A percentile compares a stretch with the other conserved stretches of the same genome.
phyloP scores from a whole-genome alignment of 1,140 invertebrate species.

The Oncopodura yosiiana region DNA sequence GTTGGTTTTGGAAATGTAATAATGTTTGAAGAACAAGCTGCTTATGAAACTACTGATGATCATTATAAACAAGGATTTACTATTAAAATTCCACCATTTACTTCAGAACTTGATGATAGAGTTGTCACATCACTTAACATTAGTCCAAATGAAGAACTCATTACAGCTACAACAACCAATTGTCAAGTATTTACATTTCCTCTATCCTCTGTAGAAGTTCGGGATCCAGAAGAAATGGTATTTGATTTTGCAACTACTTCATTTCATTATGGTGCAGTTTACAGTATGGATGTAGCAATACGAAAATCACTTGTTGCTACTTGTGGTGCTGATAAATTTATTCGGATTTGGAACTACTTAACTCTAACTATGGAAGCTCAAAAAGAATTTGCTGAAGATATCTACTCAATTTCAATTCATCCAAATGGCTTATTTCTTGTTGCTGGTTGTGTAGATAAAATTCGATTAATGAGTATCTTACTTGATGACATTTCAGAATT shows the following conservation, averaged over 20 bases:
- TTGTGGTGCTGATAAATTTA: constrained; percentile 63
- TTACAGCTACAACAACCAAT: constrained; percentile 42
- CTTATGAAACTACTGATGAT: constrained; percentile 36
- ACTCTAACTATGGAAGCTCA: constrained; percentile 62
- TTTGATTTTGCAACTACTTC: constrained; percentile 54
- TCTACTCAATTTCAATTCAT: constrained; percentile 67
- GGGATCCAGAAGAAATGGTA: constrained; percentile 38
- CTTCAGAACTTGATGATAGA: constrained; percentile 25
- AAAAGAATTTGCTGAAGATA: constrained; percentile 70
- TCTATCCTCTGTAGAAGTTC: constrained; percentile 42
- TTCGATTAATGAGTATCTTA: constrained; percentile 71
- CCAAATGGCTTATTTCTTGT: constrained; percentile 71
- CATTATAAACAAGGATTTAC: constrained; percentile 28
- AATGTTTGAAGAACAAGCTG: constrained; percentile 55
- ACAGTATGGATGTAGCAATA: constrained; percentile 65
- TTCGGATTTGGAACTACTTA: constrained; percentile 84
- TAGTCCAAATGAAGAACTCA: constrained; percentile 43
- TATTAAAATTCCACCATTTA: constrained; percentile 18
- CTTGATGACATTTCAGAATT: constrained; percentile 74
- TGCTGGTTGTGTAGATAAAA: constrained; percentile 80
- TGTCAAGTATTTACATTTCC: constrained; percentile 42
- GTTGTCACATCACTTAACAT: constrained; percentile 40
- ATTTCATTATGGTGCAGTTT: constrained; percentile 69
- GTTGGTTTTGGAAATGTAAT: constrained; percentile 50
- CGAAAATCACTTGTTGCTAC: constrained; percentile 85